Evolutionary conservation across 2,888 invertebrate species (phyloP), one percentile per base, ranked within the genome.

Genomic region (Drosophila pseudotakahashii): DNA sequence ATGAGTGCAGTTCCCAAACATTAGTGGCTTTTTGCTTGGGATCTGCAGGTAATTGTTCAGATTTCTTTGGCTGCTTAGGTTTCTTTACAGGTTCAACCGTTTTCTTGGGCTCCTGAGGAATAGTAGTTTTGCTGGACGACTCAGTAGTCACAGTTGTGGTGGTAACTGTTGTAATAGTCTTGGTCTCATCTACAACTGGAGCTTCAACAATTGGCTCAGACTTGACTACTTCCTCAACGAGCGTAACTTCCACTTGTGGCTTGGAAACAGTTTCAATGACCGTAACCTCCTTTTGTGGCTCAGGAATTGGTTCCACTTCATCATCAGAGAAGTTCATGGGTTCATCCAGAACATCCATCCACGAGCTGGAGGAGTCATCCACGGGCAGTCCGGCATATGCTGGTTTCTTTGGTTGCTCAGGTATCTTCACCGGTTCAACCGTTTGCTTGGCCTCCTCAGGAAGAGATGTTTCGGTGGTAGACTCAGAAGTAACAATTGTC

Each of bases 271-370:
- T 39, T 14, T 57, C 16, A 7, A 11, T 3, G n/a, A 7, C 1
- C 1, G 44, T 23, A 2, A 1, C n/a, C n/a, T 45, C 13, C 13
- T 55, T 47, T 3, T 36, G 34, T 2, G 48, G 59, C 13, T 41
- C 23, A 34, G 54, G 13, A 11, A 48, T 41, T 1, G 41, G 9
- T 45, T 66, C 63, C 19, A 61, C 61, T 5, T 75, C 61, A 2
- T 72, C 75, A 58, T 81, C 82, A 0, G 84, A 81, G 48, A 88
- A 77, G 11, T 71, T 68, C 53, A 83, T 80, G 14, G 82, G 79
- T 44, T 89, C 87, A 42, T 89, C 86, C 91, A 92, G 3, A 9
- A 88, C 85, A 66, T 85, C 76, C 83, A 92, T 86, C 76, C 79
- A 79, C 0, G 75, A 62, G 23, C 45, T 73, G 0, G 76, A 30